Percentiles rank a stretch among this genome's conserved stretches.
Evolutionary conservation across 2,888 invertebrate genomes (phyloP).

Genomic region (Geophilus truncorum): DNA sequence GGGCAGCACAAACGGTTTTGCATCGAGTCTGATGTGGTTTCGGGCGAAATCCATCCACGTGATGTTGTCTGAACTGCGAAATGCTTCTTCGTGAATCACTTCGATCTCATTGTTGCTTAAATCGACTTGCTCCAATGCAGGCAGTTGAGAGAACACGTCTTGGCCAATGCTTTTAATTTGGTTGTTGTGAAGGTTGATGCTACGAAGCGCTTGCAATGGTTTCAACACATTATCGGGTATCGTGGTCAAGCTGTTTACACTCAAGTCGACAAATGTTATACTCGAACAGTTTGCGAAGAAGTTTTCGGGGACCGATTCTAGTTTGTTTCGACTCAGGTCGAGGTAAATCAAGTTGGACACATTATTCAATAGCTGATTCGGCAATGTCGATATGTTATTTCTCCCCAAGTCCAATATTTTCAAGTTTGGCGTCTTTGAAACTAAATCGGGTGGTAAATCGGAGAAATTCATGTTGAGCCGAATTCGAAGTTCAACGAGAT

Average conservation of each 20-base stretch:
- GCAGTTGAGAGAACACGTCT: background rate
- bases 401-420: background rate
- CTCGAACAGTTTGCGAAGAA: background rate
- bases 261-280: background rate
- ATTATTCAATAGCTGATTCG: background rate
- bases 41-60: slow-evolving; percentile 2
- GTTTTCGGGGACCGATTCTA: background rate
- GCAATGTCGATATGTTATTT: slow-evolving; percentile 5
- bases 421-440: background rate
- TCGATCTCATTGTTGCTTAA: slow-evolving; percentile 14
- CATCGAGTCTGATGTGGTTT: background rate
- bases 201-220: background rate
- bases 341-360: background rate
- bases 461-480: background rate
- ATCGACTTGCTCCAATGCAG: background rate
- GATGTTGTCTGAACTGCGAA: slow-evolving; percentile 3
- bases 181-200: slow-evolving; percentile 19
- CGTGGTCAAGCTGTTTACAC: background rate
- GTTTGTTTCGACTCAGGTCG: background rate
- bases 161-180: background rate
- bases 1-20: background rate
- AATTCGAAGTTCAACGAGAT: background rate
- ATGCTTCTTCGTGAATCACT: background rate
- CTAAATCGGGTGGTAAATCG: background rate
- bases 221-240: background rate